Percentiles rank a stretch among this genome's conserved stretches.
Evolutionary conservation across 2,113 vertebrate genomes (phyloP).

Genomic region (Microtus ochrogaster): DNA sequence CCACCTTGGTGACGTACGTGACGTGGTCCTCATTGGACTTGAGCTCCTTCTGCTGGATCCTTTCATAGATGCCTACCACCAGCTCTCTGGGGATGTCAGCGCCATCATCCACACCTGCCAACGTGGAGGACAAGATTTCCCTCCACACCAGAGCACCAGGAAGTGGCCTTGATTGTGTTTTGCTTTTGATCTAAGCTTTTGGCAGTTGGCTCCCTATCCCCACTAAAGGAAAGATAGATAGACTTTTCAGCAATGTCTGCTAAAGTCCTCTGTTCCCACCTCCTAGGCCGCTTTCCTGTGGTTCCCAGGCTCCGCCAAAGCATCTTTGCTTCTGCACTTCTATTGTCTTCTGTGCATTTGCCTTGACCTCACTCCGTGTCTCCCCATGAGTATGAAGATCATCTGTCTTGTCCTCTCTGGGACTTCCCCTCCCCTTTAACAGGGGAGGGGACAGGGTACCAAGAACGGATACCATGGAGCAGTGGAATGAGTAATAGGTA

Average conservation of each 20-base stretch:
- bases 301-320: not conserved
- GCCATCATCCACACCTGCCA: constrained; percentile 96
- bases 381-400: fast-evolving
- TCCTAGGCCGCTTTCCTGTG: not conserved
- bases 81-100: constrained; percentile 98
- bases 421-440: not conserved
- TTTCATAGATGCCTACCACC: constrained; percentile 98
- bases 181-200: not conserved
- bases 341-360: not conserved
- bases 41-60: constrained; percentile 97
- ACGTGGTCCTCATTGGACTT: constrained; percentile 99
- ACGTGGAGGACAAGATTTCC: not conserved
- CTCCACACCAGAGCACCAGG: not conserved
- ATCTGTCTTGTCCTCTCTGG: not conserved
- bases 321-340: not conserved
- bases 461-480: not conserved
- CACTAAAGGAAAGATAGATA: not conserved
- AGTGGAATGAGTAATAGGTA: not conserved
- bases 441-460: not conserved
- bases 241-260: not conserved
- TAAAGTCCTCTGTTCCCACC: not conserved
- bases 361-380: fast-evolving
- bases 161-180: not conserved
- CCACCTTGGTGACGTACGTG: constrained; percentile 98
- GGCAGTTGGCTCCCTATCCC: not conserved